phyloP scores from a whole-genome alignment of 2,888 invertebrate species.

The Watsonalla cultraria region DNA sequence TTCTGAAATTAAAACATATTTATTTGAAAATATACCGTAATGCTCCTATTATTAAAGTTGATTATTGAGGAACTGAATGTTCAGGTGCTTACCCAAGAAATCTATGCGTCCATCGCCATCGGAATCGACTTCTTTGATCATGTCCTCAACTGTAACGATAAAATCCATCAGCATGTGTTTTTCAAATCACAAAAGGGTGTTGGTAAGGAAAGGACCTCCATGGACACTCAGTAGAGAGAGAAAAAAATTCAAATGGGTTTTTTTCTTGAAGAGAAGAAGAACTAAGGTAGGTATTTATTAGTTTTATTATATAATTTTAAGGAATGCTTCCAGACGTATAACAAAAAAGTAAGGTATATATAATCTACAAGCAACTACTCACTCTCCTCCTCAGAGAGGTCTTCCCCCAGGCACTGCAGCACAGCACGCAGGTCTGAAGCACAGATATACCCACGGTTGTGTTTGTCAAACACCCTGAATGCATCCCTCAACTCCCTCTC shows the following conservation, averaged over 20 bases:
- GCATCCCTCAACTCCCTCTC: conserved; percentile 91
- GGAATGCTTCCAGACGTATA: no score
- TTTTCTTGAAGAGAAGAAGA: no score
- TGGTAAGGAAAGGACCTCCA: no score
- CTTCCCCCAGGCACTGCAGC: conserved; percentile 92
- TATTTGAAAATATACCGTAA: neutral
- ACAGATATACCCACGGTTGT: conserved; percentile 94
- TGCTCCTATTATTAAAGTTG: neutral
- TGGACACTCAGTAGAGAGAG: no score
- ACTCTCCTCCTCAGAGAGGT: conserved; percentile 94
- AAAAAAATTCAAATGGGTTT: no score
- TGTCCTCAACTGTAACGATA: conserved; percentile 89
- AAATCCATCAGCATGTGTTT: conserved; percentile 1
- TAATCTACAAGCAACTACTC: conserved; percentile 47
- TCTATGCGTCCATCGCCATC: conserved; percentile 96
- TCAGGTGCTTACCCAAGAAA: conserved; percentile 84
- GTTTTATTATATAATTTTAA: no score
- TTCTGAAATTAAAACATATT: conserved; percentile 66
- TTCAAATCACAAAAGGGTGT: no score
- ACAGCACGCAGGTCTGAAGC: conserved; percentile 93
- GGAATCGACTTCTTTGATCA: conserved; percentile 97
- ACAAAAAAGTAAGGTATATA: neutral
- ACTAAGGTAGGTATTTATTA: no score
- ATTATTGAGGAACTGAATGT: neutral
- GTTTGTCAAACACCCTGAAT: conserved; percentile 93